Evolutionary conservation across 2,797 vertebrate genomes (phyloP).

Genomic region (Cyprinella venusta): DNA sequence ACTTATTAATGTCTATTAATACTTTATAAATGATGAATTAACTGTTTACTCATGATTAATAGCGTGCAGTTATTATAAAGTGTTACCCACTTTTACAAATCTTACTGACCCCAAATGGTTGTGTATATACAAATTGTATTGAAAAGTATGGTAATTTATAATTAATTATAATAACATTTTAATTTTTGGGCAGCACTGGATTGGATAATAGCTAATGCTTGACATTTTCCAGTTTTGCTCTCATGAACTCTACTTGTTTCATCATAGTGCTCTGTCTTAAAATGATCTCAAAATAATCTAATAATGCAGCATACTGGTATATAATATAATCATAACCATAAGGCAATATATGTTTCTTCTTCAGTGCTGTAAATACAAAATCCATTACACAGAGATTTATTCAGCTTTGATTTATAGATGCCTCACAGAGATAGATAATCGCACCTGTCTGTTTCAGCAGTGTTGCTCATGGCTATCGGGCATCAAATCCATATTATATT

Average conservation of each 20-base stretch:
- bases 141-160: background rate
- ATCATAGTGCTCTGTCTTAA: background rate
- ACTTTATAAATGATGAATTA: no score
- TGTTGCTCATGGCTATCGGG: constrained; percentile 14
- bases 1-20: no score
- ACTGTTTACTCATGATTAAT: no score
- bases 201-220: background rate
- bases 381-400: constrained; percentile 29
- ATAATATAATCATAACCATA: constrained; percentile 13
- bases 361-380: constrained; percentile 31
- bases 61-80: no score
- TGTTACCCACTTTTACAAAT: background rate
- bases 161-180: background rate
- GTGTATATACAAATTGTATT: background rate
- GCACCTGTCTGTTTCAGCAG: background rate
- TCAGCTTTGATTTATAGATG: constrained; percentile 27
- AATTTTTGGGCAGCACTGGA: background rate
- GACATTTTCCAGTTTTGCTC: background rate
- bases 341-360: constrained; percentile 18
- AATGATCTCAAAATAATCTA: constrained; percentile 27
- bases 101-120: background rate
- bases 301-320: background rate
- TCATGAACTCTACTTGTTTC: constrained; percentile 17
- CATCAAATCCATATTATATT: constrained; percentile 24
- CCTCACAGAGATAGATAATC: constrained; percentile 10